Evolutionary conservation across 2,797 vertebrate genomes (phyloP).

Genomic region (Ibycter americanus): DNA sequence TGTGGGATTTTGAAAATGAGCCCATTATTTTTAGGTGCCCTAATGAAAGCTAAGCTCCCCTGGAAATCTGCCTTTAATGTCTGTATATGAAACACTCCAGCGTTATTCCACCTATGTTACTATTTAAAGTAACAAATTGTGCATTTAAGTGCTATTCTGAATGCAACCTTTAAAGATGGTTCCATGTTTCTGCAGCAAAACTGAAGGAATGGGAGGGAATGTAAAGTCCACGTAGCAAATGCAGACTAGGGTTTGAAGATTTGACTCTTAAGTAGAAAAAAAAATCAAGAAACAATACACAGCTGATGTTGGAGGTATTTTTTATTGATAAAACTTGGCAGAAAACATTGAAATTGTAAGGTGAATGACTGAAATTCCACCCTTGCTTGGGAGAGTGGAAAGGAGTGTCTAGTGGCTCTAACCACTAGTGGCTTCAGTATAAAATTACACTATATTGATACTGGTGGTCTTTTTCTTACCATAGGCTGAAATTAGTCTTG

Average conservation of each 20-base stretch:
- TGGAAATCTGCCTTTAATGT: slow-evolving; percentile 22
- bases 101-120: not conserved
- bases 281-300: not conserved
- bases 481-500: not conserved
- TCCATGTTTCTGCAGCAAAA: not conserved
- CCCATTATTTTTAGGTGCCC: not conserved
- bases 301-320: not conserved
- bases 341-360: not conserved
- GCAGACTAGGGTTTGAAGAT: not conserved
- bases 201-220: not conserved
- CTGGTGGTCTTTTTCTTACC: not conserved
- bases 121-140: not conserved
- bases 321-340: not conserved
- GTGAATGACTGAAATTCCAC: not conserved
- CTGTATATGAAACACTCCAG: not conserved
- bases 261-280: not conserved
- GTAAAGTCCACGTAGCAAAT: not conserved
- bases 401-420: not conserved
- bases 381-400: not conserved
- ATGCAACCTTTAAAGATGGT: not conserved
- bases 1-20: slow-evolving; percentile 1
- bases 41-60: slow-evolving; percentile 22
- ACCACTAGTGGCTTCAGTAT: not conserved
- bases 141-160: not conserved
- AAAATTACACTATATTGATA: not conserved